Conservation (phyloP, 92 coral and sea anemone genomes). For the Siderastrea siderea region DNA sequence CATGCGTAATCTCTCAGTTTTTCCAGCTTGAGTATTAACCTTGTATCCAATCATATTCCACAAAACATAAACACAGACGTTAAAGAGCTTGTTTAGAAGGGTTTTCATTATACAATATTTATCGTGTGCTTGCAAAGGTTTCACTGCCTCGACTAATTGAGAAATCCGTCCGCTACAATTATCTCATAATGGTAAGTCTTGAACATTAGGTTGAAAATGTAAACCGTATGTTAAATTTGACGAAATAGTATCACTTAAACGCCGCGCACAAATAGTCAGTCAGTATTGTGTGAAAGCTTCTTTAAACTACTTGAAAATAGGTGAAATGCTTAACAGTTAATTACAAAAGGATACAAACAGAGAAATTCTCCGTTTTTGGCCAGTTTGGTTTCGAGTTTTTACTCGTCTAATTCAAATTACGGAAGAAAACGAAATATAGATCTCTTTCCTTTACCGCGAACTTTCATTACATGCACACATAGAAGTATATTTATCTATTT, state of each 20-base stretch:
- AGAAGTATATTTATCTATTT: background rate
- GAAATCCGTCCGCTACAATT: background rate
- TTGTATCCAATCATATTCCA: background rate
- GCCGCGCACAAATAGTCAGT: background rate
- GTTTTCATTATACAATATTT: background rate
- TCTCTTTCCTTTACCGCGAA: background rate
- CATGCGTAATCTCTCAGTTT: background rate
- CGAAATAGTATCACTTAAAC: background rate
- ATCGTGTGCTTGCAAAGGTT: background rate
- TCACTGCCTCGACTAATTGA: background rate
- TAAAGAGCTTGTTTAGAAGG: background rate
- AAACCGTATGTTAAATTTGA: background rate
- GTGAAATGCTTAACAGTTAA: background rate
- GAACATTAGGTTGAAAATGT: too few species aligned
- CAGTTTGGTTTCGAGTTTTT: background rate
- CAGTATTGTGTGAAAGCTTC: background rate
- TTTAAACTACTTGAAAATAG: too few species aligned
- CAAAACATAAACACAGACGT: background rate
- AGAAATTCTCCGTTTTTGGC: background rate
- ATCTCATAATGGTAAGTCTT: conserved; percentile 18
- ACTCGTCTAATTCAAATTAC: background rate
- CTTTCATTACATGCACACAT: background rate
- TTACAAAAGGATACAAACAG: background rate
- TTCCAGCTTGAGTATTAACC: background rate
- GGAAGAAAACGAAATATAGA: background rate